Evolutionary conservation across 2,797 vertebrate species (phyloP).

Genomic region (Crocodylus rhombifer): DNA sequence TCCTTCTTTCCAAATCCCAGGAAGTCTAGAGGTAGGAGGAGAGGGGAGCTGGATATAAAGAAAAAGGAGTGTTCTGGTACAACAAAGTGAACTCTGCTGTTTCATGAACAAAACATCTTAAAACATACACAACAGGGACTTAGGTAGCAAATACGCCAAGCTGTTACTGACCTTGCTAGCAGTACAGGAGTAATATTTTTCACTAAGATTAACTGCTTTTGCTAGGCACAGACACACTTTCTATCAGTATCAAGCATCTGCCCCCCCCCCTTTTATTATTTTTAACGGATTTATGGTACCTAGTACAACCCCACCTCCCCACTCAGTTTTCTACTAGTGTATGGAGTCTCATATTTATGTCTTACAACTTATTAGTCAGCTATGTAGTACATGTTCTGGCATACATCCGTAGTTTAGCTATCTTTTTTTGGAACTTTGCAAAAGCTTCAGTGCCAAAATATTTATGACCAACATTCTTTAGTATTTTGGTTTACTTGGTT

Average conservation of each 20-base stretch:
- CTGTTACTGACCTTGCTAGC: constrained; percentile 25
- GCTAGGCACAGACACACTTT: constrained; percentile 18
- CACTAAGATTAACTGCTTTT: constrained; percentile 23
- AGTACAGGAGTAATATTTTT: constrained; percentile 41
- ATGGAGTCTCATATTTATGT: constrained; percentile 6
- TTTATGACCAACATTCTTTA: not conserved
- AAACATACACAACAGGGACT: constrained; percentile 61
- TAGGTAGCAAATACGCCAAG: constrained; percentile 47
- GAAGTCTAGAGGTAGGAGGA: constrained; percentile 60
- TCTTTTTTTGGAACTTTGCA: not conserved
- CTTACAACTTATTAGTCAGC: not conserved
- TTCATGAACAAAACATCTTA: constrained; percentile 70
- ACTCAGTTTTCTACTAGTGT: not conserved
- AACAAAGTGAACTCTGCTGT: constrained; percentile 63
- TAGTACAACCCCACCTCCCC: not conserved
- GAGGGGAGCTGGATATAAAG: constrained; percentile 29
- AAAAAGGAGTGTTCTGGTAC: constrained; percentile 49
- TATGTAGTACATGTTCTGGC: not conserved
- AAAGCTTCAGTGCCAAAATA: not conserved
- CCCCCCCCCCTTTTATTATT: not conserved
- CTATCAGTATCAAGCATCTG: not conserved
- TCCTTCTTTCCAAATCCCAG: constrained; percentile 67
- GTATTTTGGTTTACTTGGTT: not conserved
- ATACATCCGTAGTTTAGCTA: not conserved
- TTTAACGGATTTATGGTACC: not conserved